These are phyloP conservation scores for Caenorhabditis drosophilae DNA, from an alignment of 2,888 invertebrate genomes.

Conservation along the genomic window DNA sequence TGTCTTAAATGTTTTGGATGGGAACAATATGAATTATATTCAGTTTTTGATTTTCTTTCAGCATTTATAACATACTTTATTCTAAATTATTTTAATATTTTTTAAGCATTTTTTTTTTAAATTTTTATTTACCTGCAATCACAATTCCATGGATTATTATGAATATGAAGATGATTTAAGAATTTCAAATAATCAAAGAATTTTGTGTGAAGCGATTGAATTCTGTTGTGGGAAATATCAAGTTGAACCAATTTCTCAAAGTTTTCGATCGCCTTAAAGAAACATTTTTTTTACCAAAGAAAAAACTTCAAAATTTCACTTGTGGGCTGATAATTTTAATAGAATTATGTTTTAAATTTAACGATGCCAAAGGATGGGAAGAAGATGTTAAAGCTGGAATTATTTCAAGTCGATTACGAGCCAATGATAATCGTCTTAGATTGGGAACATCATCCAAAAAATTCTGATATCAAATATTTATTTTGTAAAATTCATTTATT, in stretches of 20 bases:
- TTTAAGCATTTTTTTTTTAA: neutral
- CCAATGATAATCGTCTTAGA: constrained; percentile 36
- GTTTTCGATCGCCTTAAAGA: constrained; percentile 21
- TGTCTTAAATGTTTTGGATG: constrained; percentile 38
- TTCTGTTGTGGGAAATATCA: constrained; percentile 59
- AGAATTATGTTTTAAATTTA: constrained; percentile 45
- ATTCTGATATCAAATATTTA: constrained; percentile 59
- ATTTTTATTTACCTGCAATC: constrained; percentile 55
- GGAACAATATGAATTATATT: constrained; percentile 29
- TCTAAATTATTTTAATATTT: neutral
- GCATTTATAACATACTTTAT: constrained; percentile 34
- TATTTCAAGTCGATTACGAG: constrained; percentile 32
- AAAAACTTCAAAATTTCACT: no score
- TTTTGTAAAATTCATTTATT: constrained; percentile 16
- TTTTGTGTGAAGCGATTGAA: constrained; percentile 43
- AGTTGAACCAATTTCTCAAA: constrained; percentile 53
- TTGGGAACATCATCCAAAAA: constrained; percentile 52
- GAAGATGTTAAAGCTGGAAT: constrained; percentile 28
- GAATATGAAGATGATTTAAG: constrained; percentile 32
- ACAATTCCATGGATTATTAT: constrained; percentile 63
- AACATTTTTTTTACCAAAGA: no score
- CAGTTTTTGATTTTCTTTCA: constrained; percentile 37
- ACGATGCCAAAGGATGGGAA: constrained; percentile 20
- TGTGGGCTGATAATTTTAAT: constrained; percentile 36
- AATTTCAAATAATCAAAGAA: constrained; percentile 22